Percentiles rank a stretch among this genome's conserved stretches.
Conservation (phyloP, 2,113 vertebrate species). For the Equus quagga region DNA sequence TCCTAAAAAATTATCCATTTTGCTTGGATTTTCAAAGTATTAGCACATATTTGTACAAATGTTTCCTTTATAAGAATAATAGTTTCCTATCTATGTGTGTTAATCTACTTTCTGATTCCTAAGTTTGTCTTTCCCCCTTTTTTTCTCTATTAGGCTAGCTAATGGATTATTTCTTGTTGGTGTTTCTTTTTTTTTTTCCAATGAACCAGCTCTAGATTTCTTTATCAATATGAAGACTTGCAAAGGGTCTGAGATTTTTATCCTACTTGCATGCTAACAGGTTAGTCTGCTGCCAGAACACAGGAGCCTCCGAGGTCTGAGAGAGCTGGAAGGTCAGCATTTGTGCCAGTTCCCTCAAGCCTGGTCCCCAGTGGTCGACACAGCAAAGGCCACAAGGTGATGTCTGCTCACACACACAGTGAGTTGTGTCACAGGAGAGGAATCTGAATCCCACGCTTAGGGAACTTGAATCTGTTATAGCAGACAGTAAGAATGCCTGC, state of each 20-base stretch:
- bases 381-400: fast-evolving
- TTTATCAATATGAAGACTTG: not conserved
- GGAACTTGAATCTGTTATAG: not conserved
- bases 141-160: not conserved
- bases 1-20: slow-evolving; percentile 24
- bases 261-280: not conserved
- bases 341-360: not conserved
- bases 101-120: not conserved
- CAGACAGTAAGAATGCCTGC: not conserved
- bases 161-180: not conserved
- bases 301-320: not conserved
- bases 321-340: not conserved
- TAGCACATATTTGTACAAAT: not conserved
- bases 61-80: not conserved
- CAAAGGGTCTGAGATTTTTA: not conserved
- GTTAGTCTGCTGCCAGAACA: not conserved
- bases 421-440: not conserved
- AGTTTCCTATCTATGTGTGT: not conserved
- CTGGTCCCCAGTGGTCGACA: not conserved
- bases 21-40: not conserved
- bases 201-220: not conserved
- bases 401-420: not conserved
- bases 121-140: not conserved
- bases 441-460: not conserved
- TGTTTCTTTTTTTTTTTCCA: not conserved